Evolutionary conservation across 1,140 invertebrate species (phyloP).

Genomic region (Drosophila ambigua): DNA sequence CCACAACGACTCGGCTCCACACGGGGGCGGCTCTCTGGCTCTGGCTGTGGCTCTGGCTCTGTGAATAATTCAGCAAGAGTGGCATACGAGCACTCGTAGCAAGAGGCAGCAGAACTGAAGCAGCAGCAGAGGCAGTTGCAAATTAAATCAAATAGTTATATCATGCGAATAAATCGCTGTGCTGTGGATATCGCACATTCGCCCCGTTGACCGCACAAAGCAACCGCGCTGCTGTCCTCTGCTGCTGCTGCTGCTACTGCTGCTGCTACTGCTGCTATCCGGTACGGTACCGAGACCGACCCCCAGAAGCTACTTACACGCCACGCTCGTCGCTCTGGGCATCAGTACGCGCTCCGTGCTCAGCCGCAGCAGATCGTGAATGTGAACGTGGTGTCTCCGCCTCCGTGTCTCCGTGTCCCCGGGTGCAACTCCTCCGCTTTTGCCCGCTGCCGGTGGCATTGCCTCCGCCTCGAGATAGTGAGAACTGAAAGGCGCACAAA

Average conservation of each 20-base stretch:
- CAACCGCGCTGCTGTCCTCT: neutral
- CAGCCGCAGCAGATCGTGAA: constrained; percentile 69
- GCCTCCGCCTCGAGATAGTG: constrained; percentile 5
- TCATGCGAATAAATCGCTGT: constrained; percentile 79
- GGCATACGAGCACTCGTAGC: neutral
- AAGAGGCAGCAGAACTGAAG: constrained; percentile 7
- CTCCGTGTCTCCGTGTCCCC: no score
- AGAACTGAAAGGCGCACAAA: constrained; percentile 44
- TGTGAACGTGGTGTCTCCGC: constrained; percentile 19
- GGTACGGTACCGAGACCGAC: no score
- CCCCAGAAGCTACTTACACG: constrained; percentile 62
- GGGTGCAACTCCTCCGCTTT: no score
- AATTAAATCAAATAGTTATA: constrained; percentile 83
- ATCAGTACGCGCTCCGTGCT: constrained; percentile 74
- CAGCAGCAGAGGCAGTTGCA: constrained; percentile 25
- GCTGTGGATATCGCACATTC: constrained; percentile 77
- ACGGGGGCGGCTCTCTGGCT: neutral
- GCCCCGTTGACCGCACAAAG: constrained; percentile 62
- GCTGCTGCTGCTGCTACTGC: neutral
- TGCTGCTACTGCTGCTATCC: constrained; percentile 1
- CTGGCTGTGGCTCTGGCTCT: neutral
- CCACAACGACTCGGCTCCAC: constrained; percentile 49
- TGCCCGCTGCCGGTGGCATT: no score
- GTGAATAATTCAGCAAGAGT: constrained; percentile 62
- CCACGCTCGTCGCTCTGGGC: constrained; percentile 50